Evolutionary conservation across 2,797 vertebrate species (phyloP).

Genomic region (Poecilia gillii): DNA sequence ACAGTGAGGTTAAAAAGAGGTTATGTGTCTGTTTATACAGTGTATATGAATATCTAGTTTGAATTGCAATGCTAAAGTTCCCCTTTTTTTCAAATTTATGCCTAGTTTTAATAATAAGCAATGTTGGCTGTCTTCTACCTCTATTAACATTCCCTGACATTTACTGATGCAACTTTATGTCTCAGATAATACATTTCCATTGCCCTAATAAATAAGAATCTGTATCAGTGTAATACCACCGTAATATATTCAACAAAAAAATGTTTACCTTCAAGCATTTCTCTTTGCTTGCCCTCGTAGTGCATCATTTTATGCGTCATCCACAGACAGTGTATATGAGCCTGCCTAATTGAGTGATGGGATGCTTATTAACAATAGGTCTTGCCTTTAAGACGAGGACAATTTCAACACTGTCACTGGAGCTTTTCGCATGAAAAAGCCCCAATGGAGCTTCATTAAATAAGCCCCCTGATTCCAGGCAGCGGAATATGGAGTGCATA

Average conservation of each 20-base stretch:
- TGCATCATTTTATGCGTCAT: constrained; percentile 2
- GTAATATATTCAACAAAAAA: constrained; percentile 17
- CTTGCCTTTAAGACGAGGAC: constrained; percentile 55
- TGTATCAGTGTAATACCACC: neutral
- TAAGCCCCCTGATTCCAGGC: constrained; percentile 63
- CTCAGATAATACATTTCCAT: constrained; percentile 12
- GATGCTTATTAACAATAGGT: constrained; percentile 56
- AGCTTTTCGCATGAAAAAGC: constrained; percentile 63
- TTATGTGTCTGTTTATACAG: neutral
- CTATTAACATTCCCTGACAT: constrained; percentile 43
- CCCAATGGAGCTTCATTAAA: constrained; percentile 71
- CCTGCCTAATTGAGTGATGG: constrained; percentile 61
- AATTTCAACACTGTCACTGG: constrained; percentile 57
- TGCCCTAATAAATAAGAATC: neutral
- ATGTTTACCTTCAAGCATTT: constrained; percentile 25
- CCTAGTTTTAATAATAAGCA: constrained; percentile 8
- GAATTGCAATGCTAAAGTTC: neutral
- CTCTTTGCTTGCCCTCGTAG: neutral
- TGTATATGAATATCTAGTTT: neutral
- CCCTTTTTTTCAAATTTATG: neutral
- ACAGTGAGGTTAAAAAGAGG: neutral
- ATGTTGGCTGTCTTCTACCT: constrained; percentile 1
- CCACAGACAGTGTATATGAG: constrained; percentile 14
- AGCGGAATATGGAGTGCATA: constrained; percentile 66
- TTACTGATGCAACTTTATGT: constrained; percentile 30